Percentiles rank a stretch among this genome's conserved stretches.
phyloP scores from a whole-genome alignment of 2,113 vertebrate genomes.

The Scomber colias region DNA sequence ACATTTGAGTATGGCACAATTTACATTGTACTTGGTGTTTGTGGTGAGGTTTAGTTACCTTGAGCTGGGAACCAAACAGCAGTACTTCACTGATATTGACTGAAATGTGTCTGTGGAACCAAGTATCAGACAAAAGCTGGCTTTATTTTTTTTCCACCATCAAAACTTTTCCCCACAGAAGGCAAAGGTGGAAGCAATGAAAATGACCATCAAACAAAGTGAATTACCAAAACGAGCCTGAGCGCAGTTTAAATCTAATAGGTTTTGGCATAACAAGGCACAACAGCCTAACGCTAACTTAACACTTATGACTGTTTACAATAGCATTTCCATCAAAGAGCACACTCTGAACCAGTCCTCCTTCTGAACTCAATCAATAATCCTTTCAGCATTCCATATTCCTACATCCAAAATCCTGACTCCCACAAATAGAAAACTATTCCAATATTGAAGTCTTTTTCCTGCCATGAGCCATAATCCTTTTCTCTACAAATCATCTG shows the following conservation, averaged over 20 bases:
- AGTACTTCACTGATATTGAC: too few species aligned
- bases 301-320: neutral
- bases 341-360: neutral
- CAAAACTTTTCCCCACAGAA: neutral
- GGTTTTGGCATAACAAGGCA: too few species aligned
- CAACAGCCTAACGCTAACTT: neutral
- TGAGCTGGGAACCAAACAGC: too few species aligned
- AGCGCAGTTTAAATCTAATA: neutral
- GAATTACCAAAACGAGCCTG: neutral
- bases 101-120: too few species aligned
- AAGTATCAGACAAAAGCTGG: too few species aligned
- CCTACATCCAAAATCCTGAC: neutral
- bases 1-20: too few species aligned
- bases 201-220: neutral
- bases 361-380: neutral
- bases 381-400: neutral
- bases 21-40: too few species aligned
- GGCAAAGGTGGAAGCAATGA: neutral
- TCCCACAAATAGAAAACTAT: constrained; percentile 4
- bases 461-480: neutral
- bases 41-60: too few species aligned
- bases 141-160: too few species aligned
- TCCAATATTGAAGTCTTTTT: neutral
- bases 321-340: neutral
- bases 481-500: constrained; percentile 26